These are phyloP conservation scores for Aviceda subcristata DNA, from an alignment of 2,113 vertebrate genomes.

Conservation along the genomic window DNA sequence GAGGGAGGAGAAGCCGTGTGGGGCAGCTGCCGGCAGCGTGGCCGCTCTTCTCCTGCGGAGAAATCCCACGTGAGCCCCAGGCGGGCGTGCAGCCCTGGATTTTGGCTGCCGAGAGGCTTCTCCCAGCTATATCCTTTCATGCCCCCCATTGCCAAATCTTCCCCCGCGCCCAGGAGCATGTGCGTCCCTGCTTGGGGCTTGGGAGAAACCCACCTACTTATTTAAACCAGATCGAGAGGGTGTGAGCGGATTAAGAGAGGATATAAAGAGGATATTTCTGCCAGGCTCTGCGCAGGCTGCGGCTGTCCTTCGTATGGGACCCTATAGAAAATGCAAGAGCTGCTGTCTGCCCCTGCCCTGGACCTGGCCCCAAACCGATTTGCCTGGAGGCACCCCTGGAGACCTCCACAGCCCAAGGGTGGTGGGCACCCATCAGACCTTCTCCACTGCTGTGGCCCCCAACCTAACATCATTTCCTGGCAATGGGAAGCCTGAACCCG, in stretches of 20 bases:
- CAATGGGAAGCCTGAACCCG: not conserved
- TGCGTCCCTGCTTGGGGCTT: not conserved
- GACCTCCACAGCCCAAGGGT: not conserved
- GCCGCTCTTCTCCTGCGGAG: not conserved
- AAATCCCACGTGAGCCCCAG: not conserved
- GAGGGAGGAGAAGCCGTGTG: not conserved
- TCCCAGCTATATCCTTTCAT: not conserved
- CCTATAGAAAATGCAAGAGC: not conserved
- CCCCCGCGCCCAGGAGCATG: not conserved
- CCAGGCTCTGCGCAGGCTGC: not conserved
- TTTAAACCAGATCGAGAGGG: conserved; percentile 3
- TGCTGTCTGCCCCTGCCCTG: not conserved
- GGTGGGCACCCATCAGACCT: not conserved
- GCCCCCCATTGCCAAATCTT: not conserved
- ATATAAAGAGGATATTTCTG: not conserved
- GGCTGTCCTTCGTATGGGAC: not conserved
- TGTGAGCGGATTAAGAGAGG: not conserved
- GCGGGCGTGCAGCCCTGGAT: not conserved
- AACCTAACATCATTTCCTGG: not conserved
- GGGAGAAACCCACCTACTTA: not conserved
- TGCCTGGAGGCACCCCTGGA: not conserved
- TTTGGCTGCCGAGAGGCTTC: not conserved
- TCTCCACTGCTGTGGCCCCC: not conserved
- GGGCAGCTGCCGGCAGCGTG: not conserved
- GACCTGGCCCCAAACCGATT: not conserved